phyloP scores from a whole-genome alignment of 2,113 vertebrate species.

The Epinephelus cyanopodus region DNA sequence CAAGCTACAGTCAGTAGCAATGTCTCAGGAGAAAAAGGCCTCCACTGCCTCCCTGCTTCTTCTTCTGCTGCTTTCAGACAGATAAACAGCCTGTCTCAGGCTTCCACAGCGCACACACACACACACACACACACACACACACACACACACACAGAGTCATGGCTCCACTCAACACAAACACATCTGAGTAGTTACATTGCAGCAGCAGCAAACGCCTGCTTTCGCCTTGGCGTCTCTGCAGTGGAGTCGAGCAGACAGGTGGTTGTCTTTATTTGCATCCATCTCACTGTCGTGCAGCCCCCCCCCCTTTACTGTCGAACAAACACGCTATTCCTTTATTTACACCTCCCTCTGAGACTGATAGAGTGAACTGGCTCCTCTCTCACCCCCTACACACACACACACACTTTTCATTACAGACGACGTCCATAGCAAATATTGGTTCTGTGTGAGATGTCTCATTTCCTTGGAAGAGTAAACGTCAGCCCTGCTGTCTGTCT shows the following conservation, averaged over 20 bases:
- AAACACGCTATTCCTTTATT: conserved; percentile 66
- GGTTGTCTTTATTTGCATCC: conserved; percentile 66
- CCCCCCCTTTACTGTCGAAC: conserved; percentile 24
- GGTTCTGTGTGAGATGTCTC: conserved; percentile 53
- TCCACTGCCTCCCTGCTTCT: neutral
- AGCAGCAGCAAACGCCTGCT: neutral
- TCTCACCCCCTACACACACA: neutral
- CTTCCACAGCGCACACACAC: too few species aligned
- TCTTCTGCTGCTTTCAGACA: conserved; percentile 15
- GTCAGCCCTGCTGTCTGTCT: neutral
- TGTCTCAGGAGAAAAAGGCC: conserved; percentile 5
- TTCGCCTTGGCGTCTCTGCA: neutral
- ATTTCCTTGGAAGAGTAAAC: conserved; percentile 64
- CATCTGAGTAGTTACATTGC: conserved; percentile 26
- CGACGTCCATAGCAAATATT: conserved; percentile 62
- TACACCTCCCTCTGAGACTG: conserved; percentile 56
- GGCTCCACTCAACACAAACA: conserved; percentile 50
- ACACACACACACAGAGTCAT: neutral
- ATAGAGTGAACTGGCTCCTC: conserved; percentile 39
- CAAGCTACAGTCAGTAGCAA: neutral
- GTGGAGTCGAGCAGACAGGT: conserved; percentile 65
- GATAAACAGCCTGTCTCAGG: conserved; percentile 35
- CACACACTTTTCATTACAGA: conserved; percentile 54
- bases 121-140: neutral
- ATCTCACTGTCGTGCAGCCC: conserved; percentile 44